Evolutionary conservation across 2,888 invertebrate species (phyloP), one percentile per base, ranked within the genome.

Genomic region (Siphlonurus alternatus): DNA sequence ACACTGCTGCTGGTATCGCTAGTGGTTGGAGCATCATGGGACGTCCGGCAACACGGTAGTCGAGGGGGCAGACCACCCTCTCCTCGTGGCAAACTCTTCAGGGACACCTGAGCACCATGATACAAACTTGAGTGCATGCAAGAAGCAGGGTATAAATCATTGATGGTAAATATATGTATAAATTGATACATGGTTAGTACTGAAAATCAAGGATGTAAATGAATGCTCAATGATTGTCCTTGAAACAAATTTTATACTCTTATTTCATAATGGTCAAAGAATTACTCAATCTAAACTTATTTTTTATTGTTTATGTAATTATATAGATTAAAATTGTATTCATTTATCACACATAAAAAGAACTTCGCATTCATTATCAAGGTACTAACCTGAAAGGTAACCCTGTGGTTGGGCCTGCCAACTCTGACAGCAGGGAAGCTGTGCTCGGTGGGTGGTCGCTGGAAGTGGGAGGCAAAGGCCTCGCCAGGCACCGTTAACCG

Each of bases 401-500:
- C n/a, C 20, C 56, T 56, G n/a, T 56, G 7, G 56, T 56, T 56
- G 5, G 56, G 56, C 20, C 56, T 5, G n/a, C 56, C 70, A 5
- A 56, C 22, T 22, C 22, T 56, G 0, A 88, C 86, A 64, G 82
- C 72, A 2, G 89, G 89, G 75, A 89, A 89, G 67, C 81, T 82
- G 75, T 90, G 89, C 71, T 81, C 80, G 67, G 81, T 81, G 1
- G 85, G 83, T 22, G 71, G 70, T 54, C 71, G 70, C 24, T 77
- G 73, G 68, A 80, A 79, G 62, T 79, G 76, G 65, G 80, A 77
- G 62, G 79, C 77, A 73, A 79, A 85, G 73, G 80, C 82, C 72
- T 84, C 85, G 18, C 83, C 85, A 1, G 84, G 86, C 69, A 84
- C 83, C 68, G 82, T 82, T 63, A 86, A 78, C 78, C 84, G 83